These are phyloP conservation scores for Nineta flava DNA, from an alignment of 2,888 invertebrate species.

Conservation along the genomic window DNA sequence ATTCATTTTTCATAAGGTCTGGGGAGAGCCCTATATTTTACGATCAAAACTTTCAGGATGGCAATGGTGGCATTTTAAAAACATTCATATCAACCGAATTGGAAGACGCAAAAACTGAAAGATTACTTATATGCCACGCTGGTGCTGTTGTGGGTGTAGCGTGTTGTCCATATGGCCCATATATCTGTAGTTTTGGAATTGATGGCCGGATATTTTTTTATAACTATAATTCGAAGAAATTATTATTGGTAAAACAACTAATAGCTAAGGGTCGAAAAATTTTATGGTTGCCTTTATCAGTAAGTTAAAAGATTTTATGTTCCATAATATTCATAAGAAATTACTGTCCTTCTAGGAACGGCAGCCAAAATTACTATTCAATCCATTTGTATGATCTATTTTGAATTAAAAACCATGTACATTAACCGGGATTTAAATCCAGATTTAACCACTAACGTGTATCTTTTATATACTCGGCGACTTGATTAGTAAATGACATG, in stretches of 20 bases:
- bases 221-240: slow-evolving; percentile 40
- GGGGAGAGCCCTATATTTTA: background rate
- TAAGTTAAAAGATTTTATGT: slow-evolving; percentile 23
- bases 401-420: no score
- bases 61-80: slow-evolving; percentile 67
- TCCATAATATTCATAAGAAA: no score
- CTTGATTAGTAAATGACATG: no score
- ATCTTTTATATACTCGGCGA: no score
- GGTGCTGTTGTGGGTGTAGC: slow-evolving; percentile 55
- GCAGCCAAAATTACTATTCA: no score
- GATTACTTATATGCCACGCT: slow-evolving; percentile 54
- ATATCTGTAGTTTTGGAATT: slow-evolving; percentile 54
- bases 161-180: slow-evolving; percentile 48
- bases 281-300: slow-evolving; percentile 55
- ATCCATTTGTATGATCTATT: no score
- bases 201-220: slow-evolving; percentile 62
- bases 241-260: slow-evolving; percentile 41
- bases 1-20: no score
- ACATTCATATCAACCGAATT: slow-evolving; percentile 44
- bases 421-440: no score
- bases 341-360: no score
- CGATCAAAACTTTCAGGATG: slow-evolving; percentile 42
- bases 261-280: slow-evolving; percentile 37
- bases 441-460: no score
- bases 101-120: slow-evolving; percentile 25